Evolutionary conservation across 2,797 vertebrate species (phyloP).

Genomic region (Coendou prehensilis): DNA sequence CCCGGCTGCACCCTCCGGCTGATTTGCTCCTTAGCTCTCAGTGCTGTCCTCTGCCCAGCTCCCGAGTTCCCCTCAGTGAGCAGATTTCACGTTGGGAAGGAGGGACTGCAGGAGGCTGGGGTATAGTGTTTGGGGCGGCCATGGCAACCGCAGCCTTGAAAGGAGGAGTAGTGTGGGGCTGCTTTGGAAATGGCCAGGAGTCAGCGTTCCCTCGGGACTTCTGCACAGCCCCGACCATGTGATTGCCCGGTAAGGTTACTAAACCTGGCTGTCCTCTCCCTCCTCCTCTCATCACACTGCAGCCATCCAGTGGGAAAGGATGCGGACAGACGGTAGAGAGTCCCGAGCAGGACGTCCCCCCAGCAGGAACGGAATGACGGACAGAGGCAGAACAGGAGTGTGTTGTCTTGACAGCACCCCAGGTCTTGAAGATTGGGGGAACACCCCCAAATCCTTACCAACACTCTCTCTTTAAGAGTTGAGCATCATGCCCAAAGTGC

Average conservation of each 20-base stretch:
- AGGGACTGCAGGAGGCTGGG: background rate
- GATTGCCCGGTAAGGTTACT: conserved; percentile 66
- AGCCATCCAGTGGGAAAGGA: background rate
- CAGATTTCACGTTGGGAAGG: conserved; percentile 46
- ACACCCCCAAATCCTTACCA: background rate
- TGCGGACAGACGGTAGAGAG: background rate
- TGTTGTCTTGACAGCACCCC: background rate
- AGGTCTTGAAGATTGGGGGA: too few relatives aligned
- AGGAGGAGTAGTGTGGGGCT: conserved; percentile 47
- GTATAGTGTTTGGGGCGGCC: conserved; percentile 60
- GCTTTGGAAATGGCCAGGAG: conserved; percentile 59
- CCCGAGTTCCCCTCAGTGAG: background rate
- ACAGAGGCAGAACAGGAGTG: background rate
- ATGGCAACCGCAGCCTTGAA: conserved; percentile 62
- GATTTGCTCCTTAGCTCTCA: conserved; percentile 56
- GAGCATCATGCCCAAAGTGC: background rate
- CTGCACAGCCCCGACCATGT: conserved; percentile 18
- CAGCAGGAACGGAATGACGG: background rate
- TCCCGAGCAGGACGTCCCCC: background rate
- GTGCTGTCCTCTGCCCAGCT: conserved; percentile 27
- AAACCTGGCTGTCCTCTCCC: background rate
- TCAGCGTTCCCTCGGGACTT: conserved; percentile 20
- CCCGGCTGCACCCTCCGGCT: conserved; percentile 38
- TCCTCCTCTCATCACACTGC: background rate
- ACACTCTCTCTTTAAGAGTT: background rate